Evolutionary conservation across 2,113 vertebrate species (phyloP).

Genomic region (Phalacrocorax carbo): DNA sequence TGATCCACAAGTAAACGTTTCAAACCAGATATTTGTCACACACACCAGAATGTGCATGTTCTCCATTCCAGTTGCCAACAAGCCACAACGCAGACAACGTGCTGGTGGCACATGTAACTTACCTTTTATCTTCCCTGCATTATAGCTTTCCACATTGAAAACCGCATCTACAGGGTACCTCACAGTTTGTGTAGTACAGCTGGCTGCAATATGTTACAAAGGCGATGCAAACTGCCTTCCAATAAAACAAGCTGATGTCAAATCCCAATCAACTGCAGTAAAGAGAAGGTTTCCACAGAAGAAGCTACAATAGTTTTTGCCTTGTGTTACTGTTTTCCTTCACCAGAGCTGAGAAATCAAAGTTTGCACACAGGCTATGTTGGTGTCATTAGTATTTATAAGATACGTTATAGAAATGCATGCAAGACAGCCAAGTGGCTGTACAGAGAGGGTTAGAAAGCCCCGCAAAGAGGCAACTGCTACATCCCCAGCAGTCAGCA

Average conservation of each 20-base stretch:
- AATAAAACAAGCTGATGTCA: background rate
- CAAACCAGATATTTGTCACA: background rate
- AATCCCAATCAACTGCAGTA: background rate
- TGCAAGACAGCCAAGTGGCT: background rate
- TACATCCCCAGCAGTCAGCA: background rate
- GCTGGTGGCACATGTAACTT: background rate
- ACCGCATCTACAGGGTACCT: background rate
- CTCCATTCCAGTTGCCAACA: background rate
- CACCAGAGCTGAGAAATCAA: background rate
- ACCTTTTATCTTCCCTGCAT: background rate
- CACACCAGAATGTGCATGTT: accelerated
- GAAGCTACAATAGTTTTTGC: background rate
- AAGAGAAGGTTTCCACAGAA: background rate
- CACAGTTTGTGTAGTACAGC: background rate
- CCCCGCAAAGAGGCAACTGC: background rate
- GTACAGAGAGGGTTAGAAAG: background rate
- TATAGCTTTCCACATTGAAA: background rate
- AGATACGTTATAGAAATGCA: accelerated
- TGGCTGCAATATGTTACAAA: background rate
- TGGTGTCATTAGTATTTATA: background rate
- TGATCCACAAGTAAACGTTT: background rate
- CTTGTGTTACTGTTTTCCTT: background rate
- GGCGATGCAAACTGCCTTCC: background rate
- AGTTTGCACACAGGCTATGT: background rate
- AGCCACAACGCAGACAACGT: accelerated